Conservation (phyloP, 2,888 invertebrate genomes). For the Folsomia candida region DNA sequence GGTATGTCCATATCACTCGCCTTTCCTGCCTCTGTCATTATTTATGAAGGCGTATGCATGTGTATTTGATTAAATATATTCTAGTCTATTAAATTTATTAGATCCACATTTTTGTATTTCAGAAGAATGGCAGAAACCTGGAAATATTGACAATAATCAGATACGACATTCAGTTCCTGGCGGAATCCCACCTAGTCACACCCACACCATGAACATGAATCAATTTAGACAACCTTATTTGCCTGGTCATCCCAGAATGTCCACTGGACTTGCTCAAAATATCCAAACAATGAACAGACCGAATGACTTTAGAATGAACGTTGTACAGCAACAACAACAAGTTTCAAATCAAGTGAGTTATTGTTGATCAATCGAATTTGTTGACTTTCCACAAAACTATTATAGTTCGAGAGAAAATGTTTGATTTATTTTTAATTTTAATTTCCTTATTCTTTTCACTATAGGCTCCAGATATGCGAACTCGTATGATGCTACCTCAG, state of each 20-base stretch:
- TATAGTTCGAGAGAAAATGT: not conserved
- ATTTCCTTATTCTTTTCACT: not conserved
- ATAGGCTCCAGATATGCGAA: conserved; percentile 58
- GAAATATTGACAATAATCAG: not conserved
- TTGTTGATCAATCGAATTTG: conserved; percentile 8
- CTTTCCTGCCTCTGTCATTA: not conserved
- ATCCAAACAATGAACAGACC: conserved; percentile 14
- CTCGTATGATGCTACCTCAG: conserved; percentile 57
- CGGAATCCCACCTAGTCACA: not conserved
- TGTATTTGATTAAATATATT: not conserved
- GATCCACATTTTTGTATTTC: no score
- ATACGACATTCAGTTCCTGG: conserved; percentile 17
- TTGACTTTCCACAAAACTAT: conserved; percentile 37
- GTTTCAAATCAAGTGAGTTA: conserved; percentile 23
- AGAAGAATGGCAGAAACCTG: conserved; percentile 13
- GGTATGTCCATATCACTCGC: no score
- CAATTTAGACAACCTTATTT: conserved; percentile 48
- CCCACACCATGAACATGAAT: conserved; percentile 20
- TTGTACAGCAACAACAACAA: conserved; percentile 10
- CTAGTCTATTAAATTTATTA: no score
- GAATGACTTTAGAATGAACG: conserved; percentile 15
- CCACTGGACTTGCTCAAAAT: conserved; percentile 14
- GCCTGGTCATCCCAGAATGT: conserved; percentile 42
- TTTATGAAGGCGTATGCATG: not conserved
- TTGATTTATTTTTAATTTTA: not conserved